Evolutionary conservation across 1,140 invertebrate genomes (phyloP), one percentile per base, ranked within the genome.

Genomic region (Cyclina sinensis): DNA sequence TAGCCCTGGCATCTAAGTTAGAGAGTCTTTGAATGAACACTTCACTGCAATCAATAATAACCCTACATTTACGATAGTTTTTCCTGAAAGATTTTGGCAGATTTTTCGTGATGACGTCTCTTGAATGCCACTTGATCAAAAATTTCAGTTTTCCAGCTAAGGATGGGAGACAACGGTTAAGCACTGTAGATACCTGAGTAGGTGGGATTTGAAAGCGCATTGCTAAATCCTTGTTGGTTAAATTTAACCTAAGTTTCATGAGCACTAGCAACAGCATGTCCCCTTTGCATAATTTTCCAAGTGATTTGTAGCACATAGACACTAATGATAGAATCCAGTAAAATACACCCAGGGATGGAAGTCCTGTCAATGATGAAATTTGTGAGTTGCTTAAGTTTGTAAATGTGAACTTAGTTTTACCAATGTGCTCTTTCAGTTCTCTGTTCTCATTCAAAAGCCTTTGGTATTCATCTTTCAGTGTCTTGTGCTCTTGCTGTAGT

Each of bases 1-100:
- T 70, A 4, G 59, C 35, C 24, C 59, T 57, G 7, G 83, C 70
- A 57, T 76, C 27, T 24, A 86, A 27, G 51, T 86, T 86, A 5
- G 68, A 35, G 0, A 46, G 51, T 32, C 68, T 32, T 24, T 74
- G 43, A 30, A 54, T 86, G 30, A 86, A 86, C 30, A 86, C 32
- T 37, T 86, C 83, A 37, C 43, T 74, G 46, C 83, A 86, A 30
- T 86, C 46, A 39, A 86, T 86, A 12, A 86, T 86, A 3, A 86
- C 83, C 24, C 62, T 48, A 1, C 65, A 48, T 16, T n/a, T 54
- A 0, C 70, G 16, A 32, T 24, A 86, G 1, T 59, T 0, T 35
- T 74, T 74, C 62, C 83, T 43, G 48, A 86, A 74, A 4, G 27
- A 30, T 27, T 73, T 85, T 35, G 83, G 68, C 73, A 86, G 35